phyloP scores from a whole-genome alignment of 2,113 vertebrate genomes.

The Cyrtonyx montezumae region DNA sequence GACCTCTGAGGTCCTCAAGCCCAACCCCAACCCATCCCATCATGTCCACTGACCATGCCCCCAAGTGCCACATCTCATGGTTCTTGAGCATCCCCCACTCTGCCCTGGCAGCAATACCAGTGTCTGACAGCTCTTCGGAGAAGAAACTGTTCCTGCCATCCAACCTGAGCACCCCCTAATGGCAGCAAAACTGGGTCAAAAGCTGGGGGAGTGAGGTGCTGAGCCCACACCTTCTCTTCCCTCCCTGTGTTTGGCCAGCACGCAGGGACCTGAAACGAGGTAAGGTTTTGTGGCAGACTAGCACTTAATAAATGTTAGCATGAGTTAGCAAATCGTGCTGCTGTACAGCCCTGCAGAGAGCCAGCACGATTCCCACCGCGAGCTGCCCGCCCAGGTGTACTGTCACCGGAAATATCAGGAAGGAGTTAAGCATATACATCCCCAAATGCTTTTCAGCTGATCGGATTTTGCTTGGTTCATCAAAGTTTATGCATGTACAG shows the following conservation, averaged over 20 bases:
- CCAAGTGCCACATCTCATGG: too few species aligned
- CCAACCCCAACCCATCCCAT: too few species aligned
- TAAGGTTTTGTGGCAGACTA: neutral
- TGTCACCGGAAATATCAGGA: neutral
- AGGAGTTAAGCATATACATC: neutral
- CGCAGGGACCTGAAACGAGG: neutral
- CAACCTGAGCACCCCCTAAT: too few species aligned
- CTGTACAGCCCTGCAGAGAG: neutral
- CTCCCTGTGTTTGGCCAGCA: neutral
- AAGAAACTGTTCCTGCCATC: too few species aligned
- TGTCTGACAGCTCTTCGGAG: too few species aligned
- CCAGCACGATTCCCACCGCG: rapidly evolving
- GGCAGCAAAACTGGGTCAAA: too few species aligned
- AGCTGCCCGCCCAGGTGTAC: neutral
- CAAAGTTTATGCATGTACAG: neutral
- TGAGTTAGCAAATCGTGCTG: neutral
- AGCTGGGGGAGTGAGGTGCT: neutral
- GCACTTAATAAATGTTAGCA: neutral
- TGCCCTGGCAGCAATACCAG: too few species aligned
- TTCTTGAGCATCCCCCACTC: too few species aligned
- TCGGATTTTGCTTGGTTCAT: neutral
- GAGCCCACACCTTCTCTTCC: rapidly evolving
- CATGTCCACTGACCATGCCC: too few species aligned
- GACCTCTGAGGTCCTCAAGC: too few species aligned
- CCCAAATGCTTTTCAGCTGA: neutral